Percentiles rank a stretch among this genome's conserved stretches.
Conservation (phyloP, 2,797 vertebrate species). For the Sus cebifrons region DNA sequence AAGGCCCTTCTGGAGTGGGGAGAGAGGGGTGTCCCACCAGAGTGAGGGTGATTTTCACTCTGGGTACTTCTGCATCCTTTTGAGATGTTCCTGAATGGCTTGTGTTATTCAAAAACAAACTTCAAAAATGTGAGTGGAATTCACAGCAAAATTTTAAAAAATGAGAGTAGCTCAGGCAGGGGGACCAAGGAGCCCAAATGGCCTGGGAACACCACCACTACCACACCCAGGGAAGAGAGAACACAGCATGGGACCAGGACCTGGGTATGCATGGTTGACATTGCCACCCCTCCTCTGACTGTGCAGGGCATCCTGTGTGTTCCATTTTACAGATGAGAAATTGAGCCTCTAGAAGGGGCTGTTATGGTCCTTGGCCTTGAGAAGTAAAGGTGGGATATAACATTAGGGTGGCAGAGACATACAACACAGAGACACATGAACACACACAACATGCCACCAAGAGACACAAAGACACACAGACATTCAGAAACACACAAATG, state of each 20-base stretch:
- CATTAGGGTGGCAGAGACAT: background rate
- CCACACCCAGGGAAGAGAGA: background rate
- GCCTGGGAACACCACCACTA: rapidly evolving
- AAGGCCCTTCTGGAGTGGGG: background rate
- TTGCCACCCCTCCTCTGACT: background rate
- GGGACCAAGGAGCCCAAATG: too few species aligned
- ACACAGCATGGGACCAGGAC: background rate
- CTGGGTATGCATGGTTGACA: background rate
- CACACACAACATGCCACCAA: background rate
- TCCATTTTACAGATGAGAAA: constrained; percentile 11
- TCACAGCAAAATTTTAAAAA: background rate
- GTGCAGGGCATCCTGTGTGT: background rate
- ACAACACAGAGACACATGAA: background rate
- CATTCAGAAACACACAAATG: background rate
- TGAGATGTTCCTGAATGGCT: background rate
- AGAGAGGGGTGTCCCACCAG: too few species aligned
- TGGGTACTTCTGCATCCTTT: background rate
- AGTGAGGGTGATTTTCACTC: background rate
- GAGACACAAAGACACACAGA: background rate
- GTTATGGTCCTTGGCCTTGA: background rate
- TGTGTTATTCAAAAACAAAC: background rate
- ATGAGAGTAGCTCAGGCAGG: background rate
- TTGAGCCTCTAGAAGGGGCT: background rate
- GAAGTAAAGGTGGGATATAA: background rate
- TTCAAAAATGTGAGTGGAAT: background rate